Percentiles rank a stretch among this genome's conserved stretches.
Conservation (phyloP, 2,113 vertebrate species). For the Halcyon senegalensis region DNA sequence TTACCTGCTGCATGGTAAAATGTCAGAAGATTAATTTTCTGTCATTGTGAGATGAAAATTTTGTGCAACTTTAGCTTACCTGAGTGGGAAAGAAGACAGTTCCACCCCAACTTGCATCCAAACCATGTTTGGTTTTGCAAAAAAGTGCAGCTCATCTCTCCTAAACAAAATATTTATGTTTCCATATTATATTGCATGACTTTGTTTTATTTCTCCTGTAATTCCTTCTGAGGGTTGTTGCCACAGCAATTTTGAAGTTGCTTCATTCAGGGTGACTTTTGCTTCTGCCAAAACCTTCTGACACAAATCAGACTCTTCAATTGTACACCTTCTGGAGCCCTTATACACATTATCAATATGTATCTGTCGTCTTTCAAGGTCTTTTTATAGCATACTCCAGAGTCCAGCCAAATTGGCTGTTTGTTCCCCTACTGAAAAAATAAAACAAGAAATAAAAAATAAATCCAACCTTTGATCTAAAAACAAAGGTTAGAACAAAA, state of each 20-base stretch:
- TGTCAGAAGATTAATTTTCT: neutral
- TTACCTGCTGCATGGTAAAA: neutral
- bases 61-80: neutral
- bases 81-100: neutral
- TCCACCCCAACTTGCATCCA: rapidly evolving
- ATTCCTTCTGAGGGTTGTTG: neutral
- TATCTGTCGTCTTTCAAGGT: neutral
- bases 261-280: neutral
- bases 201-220: neutral
- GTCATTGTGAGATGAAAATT: neutral
- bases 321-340: neutral
- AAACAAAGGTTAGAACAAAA: neutral
- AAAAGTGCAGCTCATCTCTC: neutral
- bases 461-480: neutral
- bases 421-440: neutral
- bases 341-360: neutral
- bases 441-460: neutral
- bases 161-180: neutral
- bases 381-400: neutral
- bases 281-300: neutral
- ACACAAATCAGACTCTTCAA: neutral
- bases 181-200: neutral
- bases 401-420: neutral
- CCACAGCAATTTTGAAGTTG: neutral
- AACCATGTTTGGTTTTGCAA: neutral